Evolutionary conservation across 2,797 vertebrate genomes (phyloP), one percentile per base, ranked within the genome.

Genomic region (Argya squamiceps): DNA sequence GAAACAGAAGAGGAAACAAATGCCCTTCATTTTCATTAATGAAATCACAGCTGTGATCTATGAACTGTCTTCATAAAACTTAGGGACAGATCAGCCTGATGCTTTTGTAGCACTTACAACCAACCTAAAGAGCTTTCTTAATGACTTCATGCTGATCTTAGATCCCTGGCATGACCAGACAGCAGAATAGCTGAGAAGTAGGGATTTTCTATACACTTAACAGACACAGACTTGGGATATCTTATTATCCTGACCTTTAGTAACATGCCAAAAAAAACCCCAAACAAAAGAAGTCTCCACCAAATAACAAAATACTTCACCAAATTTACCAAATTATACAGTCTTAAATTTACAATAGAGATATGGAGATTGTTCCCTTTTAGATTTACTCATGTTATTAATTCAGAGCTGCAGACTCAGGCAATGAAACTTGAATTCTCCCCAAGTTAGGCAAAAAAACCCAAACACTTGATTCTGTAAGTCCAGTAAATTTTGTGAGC

Each of bases 391-490:
- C 10, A 26, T n/a, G 32, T 53, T 63, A 60, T 84, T 79, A 64
- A 65, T 83, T 85, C 52, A 85, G 36, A 79, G 39, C 30, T 76
- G 63, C 15, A 69, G 19, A 73, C 18, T 50, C 15, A 36, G 47
- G 10, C 23, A 71, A 56, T 24, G 12, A 65, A 79, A 76, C 34
- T 3, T 83, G 55, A 86, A 47, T 65, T 93, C 15, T 85, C 21
- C 24, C n/a, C 29, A 50, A 44, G 6, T 50, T 63, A 11, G 15
- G 19, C 1, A n/a, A 64, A 91, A 55, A 50, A 18, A 0, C 0
- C 23, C 12, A 49, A 77, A 62, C 5, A 30, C 6, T 47, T 26
- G 13, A 60, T 76, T 78, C 37, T 88, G 20, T 10, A 59, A 15
- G 15, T 10, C 13, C 21, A 62, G 19, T 12, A 71, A 4, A 15